These are phyloP conservation scores for Patella pellucida DNA, from an alignment of 2,888 invertebrate genomes.

Conservation along the genomic window DNA sequence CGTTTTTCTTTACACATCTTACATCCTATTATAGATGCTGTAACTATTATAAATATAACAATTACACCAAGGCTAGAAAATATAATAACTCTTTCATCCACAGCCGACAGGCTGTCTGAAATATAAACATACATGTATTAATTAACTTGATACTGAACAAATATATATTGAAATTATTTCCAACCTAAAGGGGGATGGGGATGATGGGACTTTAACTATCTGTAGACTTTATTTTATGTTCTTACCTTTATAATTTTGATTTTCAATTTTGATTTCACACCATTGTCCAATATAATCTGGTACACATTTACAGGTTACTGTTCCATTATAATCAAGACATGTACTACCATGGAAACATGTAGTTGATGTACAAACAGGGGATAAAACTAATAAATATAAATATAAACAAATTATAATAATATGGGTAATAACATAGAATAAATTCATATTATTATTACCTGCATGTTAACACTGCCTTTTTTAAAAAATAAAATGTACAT, in stretches of 20 bases:
- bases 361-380: too few relatives aligned
- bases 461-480: background rate
- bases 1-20: background rate
- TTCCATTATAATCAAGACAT: conserved; percentile 14
- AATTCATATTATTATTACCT: background rate
- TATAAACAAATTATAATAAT: too few relatives aligned
- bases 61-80: background rate
- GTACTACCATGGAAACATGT: conserved; percentile 23
- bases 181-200: too few relatives aligned
- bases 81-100: background rate
- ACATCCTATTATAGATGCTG: background rate
- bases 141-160: too few relatives aligned
- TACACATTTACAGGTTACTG: conserved; percentile 21
- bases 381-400: too few relatives aligned
- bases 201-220: too few relatives aligned
- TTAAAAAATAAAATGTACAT: background rate
- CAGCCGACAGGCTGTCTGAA: background rate
- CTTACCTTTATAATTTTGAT: too few relatives aligned
- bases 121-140: too few relatives aligned
- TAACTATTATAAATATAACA: background rate
- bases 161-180: too few relatives aligned
- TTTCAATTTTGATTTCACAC: conserved; percentile 29
- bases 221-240: too few relatives aligned
- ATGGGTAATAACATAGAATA: too few relatives aligned
- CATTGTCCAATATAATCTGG: conserved; percentile 13